These are phyloP conservation scores for Anneissia japonica DNA, from an alignment of 35 echinoderm and acorn worm genomes.

Conservation along the genomic window DNA sequence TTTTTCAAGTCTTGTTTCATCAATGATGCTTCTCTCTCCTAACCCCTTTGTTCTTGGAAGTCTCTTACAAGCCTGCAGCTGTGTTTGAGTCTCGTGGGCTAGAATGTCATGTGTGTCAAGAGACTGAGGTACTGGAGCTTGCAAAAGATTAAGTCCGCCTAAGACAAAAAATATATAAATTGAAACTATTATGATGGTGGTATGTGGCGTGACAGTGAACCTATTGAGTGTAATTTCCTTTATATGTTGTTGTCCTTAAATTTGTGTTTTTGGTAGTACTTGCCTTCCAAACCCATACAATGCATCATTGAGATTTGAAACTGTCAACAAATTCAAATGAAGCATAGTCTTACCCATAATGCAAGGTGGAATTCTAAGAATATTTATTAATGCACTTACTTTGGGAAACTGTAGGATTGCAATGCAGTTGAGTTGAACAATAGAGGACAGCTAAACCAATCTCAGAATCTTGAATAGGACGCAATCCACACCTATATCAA, in stretches of 20 bases:
- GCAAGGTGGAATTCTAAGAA: no score
- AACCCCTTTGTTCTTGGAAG: neutral
- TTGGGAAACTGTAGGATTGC: conserved; percentile 6
- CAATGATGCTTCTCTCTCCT: neutral
- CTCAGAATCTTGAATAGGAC: conserved; percentile 3
- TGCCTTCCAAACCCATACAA: no score
- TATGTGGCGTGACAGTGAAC: no score
- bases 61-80: neutral
- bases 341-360: no score
- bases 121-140: neutral
- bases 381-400: no score
- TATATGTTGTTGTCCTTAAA: no score
- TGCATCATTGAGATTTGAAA: no score
- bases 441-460: conserved; percentile 9
- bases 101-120: neutral
- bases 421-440: conserved; percentile 1
- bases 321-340: no score
- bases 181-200: no score
- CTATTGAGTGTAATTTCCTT: no score
- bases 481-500: neutral
- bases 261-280: no score
- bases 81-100: neutral
- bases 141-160: neutral
- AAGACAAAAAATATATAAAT: neutral
- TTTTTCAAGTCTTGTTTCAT: neutral